These are phyloP conservation scores for Channa argus DNA, from an alignment of 2,113 vertebrate genomes.

Conservation along the genomic window DNA sequence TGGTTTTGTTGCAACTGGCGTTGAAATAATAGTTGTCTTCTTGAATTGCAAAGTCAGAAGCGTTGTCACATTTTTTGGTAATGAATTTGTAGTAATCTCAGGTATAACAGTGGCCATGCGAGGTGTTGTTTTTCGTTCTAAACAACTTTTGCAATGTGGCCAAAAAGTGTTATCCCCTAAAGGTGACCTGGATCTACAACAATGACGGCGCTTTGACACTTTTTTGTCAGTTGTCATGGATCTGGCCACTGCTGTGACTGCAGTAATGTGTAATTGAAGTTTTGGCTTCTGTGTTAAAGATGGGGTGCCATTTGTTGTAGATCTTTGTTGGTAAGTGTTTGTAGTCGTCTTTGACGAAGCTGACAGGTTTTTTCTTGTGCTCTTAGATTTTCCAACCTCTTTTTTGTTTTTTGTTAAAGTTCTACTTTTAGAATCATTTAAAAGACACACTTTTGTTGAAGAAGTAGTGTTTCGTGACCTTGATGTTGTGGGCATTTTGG, in stretches of 20 bases:
- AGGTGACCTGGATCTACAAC: slow-evolving; percentile 7
- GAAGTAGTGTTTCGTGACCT: background rate
- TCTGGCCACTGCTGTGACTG: slow-evolving; percentile 1
- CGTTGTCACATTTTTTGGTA: background rate
- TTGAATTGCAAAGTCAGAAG: background rate
- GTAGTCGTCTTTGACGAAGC: background rate
- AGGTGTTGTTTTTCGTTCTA: background rate
- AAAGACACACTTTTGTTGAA: background rate
- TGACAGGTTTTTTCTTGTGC: slow-evolving; percentile 1
- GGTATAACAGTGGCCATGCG: background rate
- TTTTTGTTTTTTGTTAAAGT: slow-evolving; percentile 4
- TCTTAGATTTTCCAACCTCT: slow-evolving; percentile 23
- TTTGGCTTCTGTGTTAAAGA: slow-evolving; percentile 4
- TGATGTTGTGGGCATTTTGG: background rate
- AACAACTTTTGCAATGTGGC: slow-evolving; percentile 41
- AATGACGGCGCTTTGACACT: slow-evolving; percentile 1
- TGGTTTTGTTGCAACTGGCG: background rate
- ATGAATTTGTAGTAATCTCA: background rate
- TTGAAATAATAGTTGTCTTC: slow-evolving; percentile 10
- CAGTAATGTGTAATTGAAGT: background rate
- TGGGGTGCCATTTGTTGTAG: slow-evolving; percentile 5
- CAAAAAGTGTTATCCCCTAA: slow-evolving; percentile 37
- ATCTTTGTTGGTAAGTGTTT: slow-evolving; percentile 1
- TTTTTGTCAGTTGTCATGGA: slow-evolving; percentile 18
- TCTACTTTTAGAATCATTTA: slow-evolving; percentile 14